Percentiles rank a stretch among this genome's conserved stretches.
These are phyloP conservation scores for Sciurus niger DNA, from an alignment of 2,113 vertebrate genomes.

Conservation along the genomic window DNA sequence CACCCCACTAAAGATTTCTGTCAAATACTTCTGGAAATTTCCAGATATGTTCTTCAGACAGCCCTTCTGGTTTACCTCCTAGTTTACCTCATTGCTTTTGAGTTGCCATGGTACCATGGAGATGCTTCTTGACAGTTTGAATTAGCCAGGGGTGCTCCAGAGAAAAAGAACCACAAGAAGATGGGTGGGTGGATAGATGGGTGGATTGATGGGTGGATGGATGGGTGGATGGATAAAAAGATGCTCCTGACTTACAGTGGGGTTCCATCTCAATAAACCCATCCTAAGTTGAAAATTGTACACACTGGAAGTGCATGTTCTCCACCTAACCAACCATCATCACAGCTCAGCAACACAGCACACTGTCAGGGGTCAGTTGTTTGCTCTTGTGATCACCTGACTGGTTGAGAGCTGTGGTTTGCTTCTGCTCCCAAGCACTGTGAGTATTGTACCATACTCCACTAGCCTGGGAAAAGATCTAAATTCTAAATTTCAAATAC, in stretches of 20 bases:
- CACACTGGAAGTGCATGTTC: not conserved
- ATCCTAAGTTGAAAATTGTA: not conserved
- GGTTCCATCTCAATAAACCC: not conserved
- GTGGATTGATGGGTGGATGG: no score
- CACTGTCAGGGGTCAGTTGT: not conserved
- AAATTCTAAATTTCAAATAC: not conserved
- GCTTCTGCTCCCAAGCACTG: not conserved
- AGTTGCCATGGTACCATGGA: not conserved
- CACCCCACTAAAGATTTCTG: not conserved
- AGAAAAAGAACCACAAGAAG: not conserved
- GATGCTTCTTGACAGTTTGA: not conserved
- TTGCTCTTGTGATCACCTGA: not conserved
- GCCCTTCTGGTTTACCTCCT: not conserved
- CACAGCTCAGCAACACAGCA: not conserved
- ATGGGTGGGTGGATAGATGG: not conserved
- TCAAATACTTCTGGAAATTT: constrained; percentile 23
- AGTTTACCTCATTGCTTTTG: not conserved
- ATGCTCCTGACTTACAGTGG: not conserved
- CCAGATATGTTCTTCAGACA: not conserved
- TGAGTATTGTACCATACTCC: not conserved
- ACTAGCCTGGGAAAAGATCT: not conserved
- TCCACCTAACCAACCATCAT: not conserved
- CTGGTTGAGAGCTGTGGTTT: not conserved
- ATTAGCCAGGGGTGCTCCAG: not conserved
- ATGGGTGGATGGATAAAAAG: not conserved